Evolutionary conservation across 2,888 invertebrate genomes (phyloP).

Genomic region (Melieria picta): DNA sequence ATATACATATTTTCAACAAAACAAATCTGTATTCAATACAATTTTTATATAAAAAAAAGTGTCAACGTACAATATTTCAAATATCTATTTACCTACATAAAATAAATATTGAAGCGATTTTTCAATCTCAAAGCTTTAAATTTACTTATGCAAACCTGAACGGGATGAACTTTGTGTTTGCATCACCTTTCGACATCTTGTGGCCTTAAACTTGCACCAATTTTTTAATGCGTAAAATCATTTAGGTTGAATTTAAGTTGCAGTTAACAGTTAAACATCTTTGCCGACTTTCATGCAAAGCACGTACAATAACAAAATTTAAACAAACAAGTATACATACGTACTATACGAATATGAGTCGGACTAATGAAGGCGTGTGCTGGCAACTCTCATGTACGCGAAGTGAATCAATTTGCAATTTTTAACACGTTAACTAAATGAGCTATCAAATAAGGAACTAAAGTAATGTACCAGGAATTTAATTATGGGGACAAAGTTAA

Average conservation of each 20-base stretch:
- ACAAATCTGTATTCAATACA: neutral
- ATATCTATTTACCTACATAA: neutral
- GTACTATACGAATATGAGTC: too few relatives aligned
- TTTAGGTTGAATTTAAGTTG: neutral
- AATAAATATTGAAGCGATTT: too few relatives aligned
- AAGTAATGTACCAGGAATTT: too few relatives aligned
- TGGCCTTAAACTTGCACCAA: constrained; percentile 37
- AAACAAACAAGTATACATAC: neutral
- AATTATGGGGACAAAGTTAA: too few relatives aligned
- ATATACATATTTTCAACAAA: constrained; percentile 3
- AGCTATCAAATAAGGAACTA: neutral
- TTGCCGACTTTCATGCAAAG: neutral
- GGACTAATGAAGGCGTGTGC: too few relatives aligned
- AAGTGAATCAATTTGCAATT: neutral
- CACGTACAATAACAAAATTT: neutral
- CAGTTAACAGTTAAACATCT: neutral
- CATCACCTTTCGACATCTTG: neutral
- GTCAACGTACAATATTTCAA: neutral
- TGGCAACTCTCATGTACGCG: too few relatives aligned
- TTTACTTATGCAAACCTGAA: neutral
- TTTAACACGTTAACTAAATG: constrained; percentile 8
- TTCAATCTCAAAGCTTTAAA: neutral
- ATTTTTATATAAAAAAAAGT: neutral
- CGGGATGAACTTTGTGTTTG: neutral
- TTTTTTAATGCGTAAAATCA: neutral